phyloP scores from a whole-genome alignment of 2,888 invertebrate genomes.

The Ashinkailepas kermadecensis region DNA sequence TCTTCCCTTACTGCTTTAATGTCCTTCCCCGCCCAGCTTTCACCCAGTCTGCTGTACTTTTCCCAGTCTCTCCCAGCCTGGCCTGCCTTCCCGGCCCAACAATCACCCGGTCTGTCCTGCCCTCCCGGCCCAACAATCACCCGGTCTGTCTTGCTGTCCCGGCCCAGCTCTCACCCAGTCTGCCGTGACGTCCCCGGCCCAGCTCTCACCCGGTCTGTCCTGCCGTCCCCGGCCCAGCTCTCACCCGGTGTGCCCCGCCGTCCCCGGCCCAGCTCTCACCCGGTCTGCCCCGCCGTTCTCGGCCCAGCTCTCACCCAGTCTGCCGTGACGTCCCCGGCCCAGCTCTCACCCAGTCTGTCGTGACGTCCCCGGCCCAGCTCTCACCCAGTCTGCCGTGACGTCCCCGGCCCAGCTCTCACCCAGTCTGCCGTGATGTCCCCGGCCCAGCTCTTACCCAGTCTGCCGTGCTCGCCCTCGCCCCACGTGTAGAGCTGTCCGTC shows the following conservation, averaged over 20 bases:
- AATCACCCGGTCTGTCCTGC: slow-evolving; percentile 50
- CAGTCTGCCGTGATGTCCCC: neutral
- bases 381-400: too few species aligned
- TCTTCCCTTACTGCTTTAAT: too few species aligned
- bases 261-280: too few species aligned
- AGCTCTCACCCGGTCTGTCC: slow-evolving; percentile 39
- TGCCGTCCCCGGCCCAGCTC: too few species aligned
- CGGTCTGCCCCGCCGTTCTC: neutral
- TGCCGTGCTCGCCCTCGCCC: slow-evolving; percentile 58
- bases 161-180: slow-evolving; percentile 42
- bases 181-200: slow-evolving; percentile 57
- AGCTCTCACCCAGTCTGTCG: slow-evolving; percentile 39
- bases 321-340: slow-evolving; percentile 57
- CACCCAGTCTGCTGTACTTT: too few species aligned
- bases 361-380: too few species aligned
- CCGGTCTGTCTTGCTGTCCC: neutral
- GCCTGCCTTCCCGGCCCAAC: neutral
- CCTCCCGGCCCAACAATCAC: slow-evolving; percentile 41
- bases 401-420: too few species aligned
- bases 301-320: slow-evolving; percentile 42
- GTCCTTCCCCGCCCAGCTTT: too few species aligned
- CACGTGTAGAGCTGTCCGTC: slow-evolving; percentile 58
- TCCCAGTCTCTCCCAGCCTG: too few species aligned
- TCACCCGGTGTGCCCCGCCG: too few species aligned
- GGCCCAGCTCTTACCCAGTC: slow-evolving; percentile 42